Evolutionary conservation across 2,113 vertebrate species (phyloP), one percentile per base, ranked within the genome.

Genomic region (Seriola aureovittata): DNA sequence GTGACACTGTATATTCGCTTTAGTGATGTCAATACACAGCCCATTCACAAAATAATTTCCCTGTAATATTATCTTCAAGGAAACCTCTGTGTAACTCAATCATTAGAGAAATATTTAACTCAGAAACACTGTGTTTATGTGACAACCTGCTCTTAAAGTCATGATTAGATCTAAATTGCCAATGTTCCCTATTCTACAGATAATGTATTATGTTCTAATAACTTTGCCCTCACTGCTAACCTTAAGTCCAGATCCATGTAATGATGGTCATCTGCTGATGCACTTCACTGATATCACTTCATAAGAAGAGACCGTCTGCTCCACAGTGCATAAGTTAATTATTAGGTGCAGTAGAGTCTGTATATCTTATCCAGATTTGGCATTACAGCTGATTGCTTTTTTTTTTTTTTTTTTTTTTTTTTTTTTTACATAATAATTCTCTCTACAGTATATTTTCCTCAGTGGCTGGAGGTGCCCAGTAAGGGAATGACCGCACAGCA

Each of bases 1-100:
- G 32, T 40, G 46, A 79, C 73, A 25, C 40, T 66, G 36, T 21
- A 46, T 59, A 34, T 55, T 40, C 3, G 21, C 11, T 58, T 54
- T 44, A 67, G 40, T 36, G 44, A 52, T 36, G 36, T 57, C 57
- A 68, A 82, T 40, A 71, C 36, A 38, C 5, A 66, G 64, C 25
- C 3, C 19, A 70, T 34, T 74, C 44, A 48, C 8, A 63, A 48
- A 59, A 50, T 84, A n/a, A 66, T 40, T 62, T 13, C 52, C 16
- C 17, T 73, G 50, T 12, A 64, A 32, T 16, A 23, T 40, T 3
- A 48, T 32, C 46, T 59, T 78, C 25, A n/a, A 8, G 44, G 23
- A 57, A 21, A 12, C 9, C 1, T 65, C n/a, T 48, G 16, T 21
- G 13, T 57, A 32, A 23, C 40, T 40, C 14, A 77, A n/a, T 4